A percentile compares a stretch with the other conserved stretches of the same genome.
Evolutionary conservation across 2,888 invertebrate genomes (phyloP).

Genomic region (Antitype chi): DNA sequence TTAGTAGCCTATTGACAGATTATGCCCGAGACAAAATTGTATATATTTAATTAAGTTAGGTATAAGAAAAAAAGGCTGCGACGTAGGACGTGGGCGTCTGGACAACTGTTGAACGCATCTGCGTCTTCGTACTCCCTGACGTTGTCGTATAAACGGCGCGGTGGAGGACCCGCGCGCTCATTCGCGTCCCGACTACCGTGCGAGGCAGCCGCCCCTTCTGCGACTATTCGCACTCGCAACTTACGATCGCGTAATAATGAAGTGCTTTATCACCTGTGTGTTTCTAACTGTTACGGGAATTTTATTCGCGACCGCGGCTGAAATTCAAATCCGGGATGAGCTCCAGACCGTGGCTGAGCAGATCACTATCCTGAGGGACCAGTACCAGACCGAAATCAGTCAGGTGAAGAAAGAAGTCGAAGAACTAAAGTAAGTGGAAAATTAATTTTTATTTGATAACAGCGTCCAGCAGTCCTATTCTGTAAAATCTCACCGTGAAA

Average conservation of each 20-base stretch:
- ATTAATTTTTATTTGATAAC: constrained; percentile 42
- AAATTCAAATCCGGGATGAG: constrained; percentile 74
- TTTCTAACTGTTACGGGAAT: constrained; percentile 72
- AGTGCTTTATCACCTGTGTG: constrained; percentile 73
- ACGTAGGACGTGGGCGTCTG: constrained; percentile 67
- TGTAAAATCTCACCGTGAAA: no score
- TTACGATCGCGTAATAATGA: constrained; percentile 75
- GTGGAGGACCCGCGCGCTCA: constrained; percentile 69
- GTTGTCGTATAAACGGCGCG: constrained; percentile 70
- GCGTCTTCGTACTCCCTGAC: constrained; percentile 75
- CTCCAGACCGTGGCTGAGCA: constrained; percentile 77
- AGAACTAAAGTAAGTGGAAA: constrained; percentile 82
- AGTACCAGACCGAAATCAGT: constrained; percentile 76
- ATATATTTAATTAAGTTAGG: constrained; percentile 26
- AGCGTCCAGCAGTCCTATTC: no score
- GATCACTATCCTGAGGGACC: constrained; percentile 76
- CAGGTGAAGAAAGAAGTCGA: constrained; percentile 79
- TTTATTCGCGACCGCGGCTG: constrained; percentile 72
- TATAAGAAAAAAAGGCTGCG: constrained; percentile 60
- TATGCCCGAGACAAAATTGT: constrained; percentile 2
- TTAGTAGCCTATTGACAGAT: not conserved
- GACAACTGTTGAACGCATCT: constrained; percentile 89
- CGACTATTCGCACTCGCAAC: constrained; percentile 56
- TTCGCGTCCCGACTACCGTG: constrained; percentile 72
- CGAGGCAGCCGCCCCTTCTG: constrained; percentile 65